Conservation (phyloP, 2,888 invertebrate species). For the Drosophila tanythrix region DNA sequence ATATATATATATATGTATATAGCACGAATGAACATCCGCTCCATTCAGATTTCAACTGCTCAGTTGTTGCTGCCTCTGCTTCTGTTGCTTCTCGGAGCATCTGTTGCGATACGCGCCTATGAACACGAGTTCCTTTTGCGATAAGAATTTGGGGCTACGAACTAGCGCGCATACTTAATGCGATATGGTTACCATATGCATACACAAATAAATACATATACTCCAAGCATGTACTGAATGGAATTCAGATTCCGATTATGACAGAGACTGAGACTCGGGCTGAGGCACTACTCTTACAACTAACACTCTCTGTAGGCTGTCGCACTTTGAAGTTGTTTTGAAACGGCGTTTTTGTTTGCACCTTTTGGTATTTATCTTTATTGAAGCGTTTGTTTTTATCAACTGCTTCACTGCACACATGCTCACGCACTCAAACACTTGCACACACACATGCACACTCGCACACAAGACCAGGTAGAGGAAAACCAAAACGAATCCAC, state of each 20-base stretch:
- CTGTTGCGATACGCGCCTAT: constrained; percentile 64
- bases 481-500: constrained; percentile 63
- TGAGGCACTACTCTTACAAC: constrained; percentile 3
- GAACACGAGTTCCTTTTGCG: constrained; percentile 81
- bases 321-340: constrained; percentile 8
- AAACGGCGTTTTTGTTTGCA: constrained; percentile 64
- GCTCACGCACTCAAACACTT: constrained; percentile 31
- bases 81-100: constrained; percentile 15
- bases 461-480: constrained; percentile 56
- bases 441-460: constrained; percentile 13
- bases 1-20: constrained; percentile 27
- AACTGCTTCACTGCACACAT: constrained; percentile 61
- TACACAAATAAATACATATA: constrained; percentile 2
- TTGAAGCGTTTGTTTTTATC: constrained; percentile 77
- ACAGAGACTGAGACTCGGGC: neutral
- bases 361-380: constrained; percentile 77
- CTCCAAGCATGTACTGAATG: constrained; percentile 16
- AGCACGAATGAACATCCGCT: constrained; percentile 70
- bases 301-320: neutral
- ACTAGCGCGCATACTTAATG: constrained; percentile 50
- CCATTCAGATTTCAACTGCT: constrained; percentile 73
- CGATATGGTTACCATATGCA: constrained; percentile 40
- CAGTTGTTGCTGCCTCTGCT: constrained; percentile 28
- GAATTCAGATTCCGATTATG: constrained; percentile 14
- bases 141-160: constrained; percentile 83